Base-by-base conservation (phyloP, 2,113 vertebrate species). In the Ochotona curzoniae region DNA sequence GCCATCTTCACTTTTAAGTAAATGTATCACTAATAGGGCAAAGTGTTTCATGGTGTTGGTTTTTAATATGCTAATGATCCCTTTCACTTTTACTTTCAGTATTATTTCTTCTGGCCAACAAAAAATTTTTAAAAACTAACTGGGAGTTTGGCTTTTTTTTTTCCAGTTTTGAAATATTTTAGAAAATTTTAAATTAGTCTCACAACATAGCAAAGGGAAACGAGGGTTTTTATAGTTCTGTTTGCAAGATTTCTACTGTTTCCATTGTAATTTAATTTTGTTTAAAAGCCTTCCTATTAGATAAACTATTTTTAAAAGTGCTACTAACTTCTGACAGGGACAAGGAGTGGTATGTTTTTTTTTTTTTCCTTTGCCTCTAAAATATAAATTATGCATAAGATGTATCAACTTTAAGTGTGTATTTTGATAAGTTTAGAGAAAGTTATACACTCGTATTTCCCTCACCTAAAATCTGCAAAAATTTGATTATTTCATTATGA, bases 101-200 rank as follows among this genome's bases (percentile, higher is more conserved):
- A 26, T 91, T 93, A 81, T 71, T 81, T 93, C 44, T 96, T 95
- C 92, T 91, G 57, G 21, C 23, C 64, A 86, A 83, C 3, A 17
- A 14, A 57, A 57, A 57, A 57, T 57, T 44, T 44, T 44, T 44
- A 92, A 49, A 35, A 35, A 63, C 8, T 63, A 87, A 69, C 57
- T 93, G 7, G 12, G 13, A 87, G 25, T 57, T 57, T 44, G 6
- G 38, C 38, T 30, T 73, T 71, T 75, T 83, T 30, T 32, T 30
- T 83, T 91, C 61, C 32, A 32, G 11, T 82, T 87, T 89, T 83
- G 10, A 83, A 78, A 44, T 44, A 44, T 44, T 44, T 44, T 6
- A 44, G 38, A 44, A 44, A 44, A 44, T 44, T 44, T 44, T 44
- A 44, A 44, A 44, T 44, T 44, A 44, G 38, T 44, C 38, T 44